These are phyloP conservation scores for Drosophila jambulina DNA, from an alignment of 1,140 invertebrate species.

Conservation along the genomic window DNA sequence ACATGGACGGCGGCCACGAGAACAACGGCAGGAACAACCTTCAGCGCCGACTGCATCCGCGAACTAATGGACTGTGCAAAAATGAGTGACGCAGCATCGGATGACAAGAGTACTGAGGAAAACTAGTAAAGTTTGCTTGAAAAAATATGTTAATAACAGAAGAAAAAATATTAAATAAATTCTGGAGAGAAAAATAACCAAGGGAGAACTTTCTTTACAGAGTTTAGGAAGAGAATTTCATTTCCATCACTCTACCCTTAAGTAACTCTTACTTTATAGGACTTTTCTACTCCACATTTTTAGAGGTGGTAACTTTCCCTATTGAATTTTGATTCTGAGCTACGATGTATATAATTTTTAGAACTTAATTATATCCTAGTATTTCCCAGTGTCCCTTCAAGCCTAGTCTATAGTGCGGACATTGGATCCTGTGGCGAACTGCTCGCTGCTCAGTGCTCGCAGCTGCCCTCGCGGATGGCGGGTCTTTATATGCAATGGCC, in stretches of 20 bases:
- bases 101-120: conserved; percentile 16
- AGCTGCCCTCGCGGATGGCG: conserved; percentile 59
- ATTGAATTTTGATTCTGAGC: too few species aligned
- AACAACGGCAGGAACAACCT: conserved; percentile 58
- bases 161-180: not conserved
- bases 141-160: not conserved
- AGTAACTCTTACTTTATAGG: not conserved
- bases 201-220: too few species aligned
- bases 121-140: not conserved
- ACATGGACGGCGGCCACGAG: conserved; percentile 35
- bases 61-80: conserved; percentile 82
- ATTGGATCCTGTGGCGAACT: conserved; percentile 52
- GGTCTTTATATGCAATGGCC: conserved; percentile 81
- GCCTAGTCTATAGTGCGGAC: conserved; percentile 5
- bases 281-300: too few species aligned
- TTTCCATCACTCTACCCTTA: not conserved
- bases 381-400: not conserved
- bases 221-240: too few species aligned
- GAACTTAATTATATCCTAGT: not conserved
- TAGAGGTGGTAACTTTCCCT: not conserved
- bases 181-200: not conserved
- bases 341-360: too few species aligned
- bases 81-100: conserved; percentile 80
- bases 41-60: conserved; percentile 75
- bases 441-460: conserved; percentile 57